A percentile compares a stretch with the other conserved stretches of the same genome.
phyloP scores from a whole-genome alignment of 2,797 vertebrate genomes.

The Notolepis coatsorum region DNA sequence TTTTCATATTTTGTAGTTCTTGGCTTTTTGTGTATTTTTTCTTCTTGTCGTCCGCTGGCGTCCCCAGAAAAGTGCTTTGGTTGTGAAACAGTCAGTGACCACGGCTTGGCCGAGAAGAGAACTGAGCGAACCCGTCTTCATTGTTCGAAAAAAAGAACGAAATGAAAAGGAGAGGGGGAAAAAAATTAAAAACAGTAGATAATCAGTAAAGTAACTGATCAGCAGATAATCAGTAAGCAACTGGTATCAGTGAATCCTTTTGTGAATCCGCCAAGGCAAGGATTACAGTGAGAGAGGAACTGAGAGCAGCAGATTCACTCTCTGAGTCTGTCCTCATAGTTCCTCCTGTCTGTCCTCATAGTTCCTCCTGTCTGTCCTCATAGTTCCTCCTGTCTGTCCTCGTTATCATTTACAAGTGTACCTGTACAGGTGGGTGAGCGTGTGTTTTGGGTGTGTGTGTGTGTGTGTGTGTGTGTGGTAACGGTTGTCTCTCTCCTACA shows the following conservation, averaged over 20 bases:
- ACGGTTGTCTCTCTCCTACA: conserved; percentile 78
- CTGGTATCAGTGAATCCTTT: conserved; percentile 51
- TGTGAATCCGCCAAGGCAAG: conserved; percentile 57
- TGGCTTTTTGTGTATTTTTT: conserved; percentile 59
- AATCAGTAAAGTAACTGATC: conserved; percentile 36
- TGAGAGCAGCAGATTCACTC: conserved; percentile 38
- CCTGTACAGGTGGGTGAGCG: conserved; percentile 59
- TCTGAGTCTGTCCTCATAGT: conserved; percentile 49
- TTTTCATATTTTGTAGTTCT: conserved; percentile 63
- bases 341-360: conserved; percentile 56
- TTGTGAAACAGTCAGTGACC: conserved; percentile 76
- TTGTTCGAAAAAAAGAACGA: conserved; percentile 47
- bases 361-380: conserved; percentile 48
- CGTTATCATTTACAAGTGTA: conserved; percentile 60
- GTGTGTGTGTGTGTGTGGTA: conserved; percentile 36
- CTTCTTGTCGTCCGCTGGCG: conserved; percentile 66
- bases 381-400: conserved; percentile 51
- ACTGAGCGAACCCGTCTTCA: conserved; percentile 60
- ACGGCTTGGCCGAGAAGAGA: conserved; percentile 52
- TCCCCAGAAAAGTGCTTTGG: conserved; percentile 88
- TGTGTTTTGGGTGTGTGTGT: conserved; percentile 19
- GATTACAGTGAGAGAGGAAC: conserved; percentile 35
- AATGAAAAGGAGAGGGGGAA: conserved; percentile 19
- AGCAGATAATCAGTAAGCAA: conserved; percentile 2
- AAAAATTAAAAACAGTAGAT: conserved; percentile 29